phyloP scores from a whole-genome alignment of 1,140 invertebrate species.

The Drosophila pruinosa region DNA sequence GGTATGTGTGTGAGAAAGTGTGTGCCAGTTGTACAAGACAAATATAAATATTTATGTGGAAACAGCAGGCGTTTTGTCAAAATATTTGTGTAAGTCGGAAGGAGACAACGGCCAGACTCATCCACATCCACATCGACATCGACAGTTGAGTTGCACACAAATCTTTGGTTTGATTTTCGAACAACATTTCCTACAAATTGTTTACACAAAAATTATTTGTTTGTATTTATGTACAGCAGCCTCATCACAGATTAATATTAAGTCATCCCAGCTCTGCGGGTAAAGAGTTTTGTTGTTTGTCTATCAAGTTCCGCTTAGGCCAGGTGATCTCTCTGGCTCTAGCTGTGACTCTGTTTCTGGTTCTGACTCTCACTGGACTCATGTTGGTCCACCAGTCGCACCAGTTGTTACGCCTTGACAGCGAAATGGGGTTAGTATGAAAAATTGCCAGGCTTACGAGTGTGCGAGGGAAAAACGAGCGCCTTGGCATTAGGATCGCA shows the following conservation, averaged over 20 bases:
- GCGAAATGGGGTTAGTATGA: slow-evolving; percentile 44
- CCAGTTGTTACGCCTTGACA: slow-evolving; percentile 6
- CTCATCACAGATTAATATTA: slow-evolving; percentile 46
- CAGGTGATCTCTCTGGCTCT: slow-evolving; percentile 29
- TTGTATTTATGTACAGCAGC: slow-evolving; percentile 46
- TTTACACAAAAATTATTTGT: slow-evolving; percentile 64
- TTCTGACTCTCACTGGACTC: neutral
- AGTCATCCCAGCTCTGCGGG: slow-evolving; percentile 42
- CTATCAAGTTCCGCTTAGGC: slow-evolving; percentile 6
- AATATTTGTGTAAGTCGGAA: slow-evolving; percentile 73
- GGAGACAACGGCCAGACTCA: slow-evolving; percentile 40
- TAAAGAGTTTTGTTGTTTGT: slow-evolving; percentile 7
- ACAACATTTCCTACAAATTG: slow-evolving; percentile 66
- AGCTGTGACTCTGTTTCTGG: slow-evolving; percentile 7
- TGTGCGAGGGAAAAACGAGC: slow-evolving; percentile 10
- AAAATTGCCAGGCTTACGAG: slow-evolving; percentile 57
- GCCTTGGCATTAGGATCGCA: slow-evolving; percentile 38
- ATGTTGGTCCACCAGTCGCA: neutral
- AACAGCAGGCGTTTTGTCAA: slow-evolving; percentile 81
- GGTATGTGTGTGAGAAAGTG: slow-evolving; percentile 26
- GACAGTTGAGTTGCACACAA: slow-evolving; percentile 33
- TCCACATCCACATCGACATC: neutral
- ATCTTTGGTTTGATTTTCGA: slow-evolving; percentile 56
- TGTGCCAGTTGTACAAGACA: slow-evolving; percentile 42
- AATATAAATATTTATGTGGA: slow-evolving; percentile 81